These are phyloP conservation scores for Sterrhoptilus dennistouni DNA, from an alignment of 2,113 vertebrate species.

Conservation along the genomic window DNA sequence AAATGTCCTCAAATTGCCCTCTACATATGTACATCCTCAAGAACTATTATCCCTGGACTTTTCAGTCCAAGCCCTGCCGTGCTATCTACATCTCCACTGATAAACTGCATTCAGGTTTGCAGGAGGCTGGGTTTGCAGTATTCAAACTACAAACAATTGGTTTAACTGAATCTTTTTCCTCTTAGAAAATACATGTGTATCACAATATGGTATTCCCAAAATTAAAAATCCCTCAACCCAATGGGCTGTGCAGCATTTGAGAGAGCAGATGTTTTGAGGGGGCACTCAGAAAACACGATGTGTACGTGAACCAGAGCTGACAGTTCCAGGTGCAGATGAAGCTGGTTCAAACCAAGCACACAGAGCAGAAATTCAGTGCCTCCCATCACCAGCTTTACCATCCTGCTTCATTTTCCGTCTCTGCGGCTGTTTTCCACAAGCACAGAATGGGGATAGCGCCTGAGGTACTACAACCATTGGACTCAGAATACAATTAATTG, in stretches of 20 bases:
- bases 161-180: not conserved
- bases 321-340: not conserved
- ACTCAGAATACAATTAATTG: not conserved
- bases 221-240: not conserved
- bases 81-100: not conserved
- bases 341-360: not conserved
- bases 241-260: not conserved
- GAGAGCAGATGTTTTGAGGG: not conserved
- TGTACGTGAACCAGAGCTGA: not conserved
- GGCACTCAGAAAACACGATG: not conserved
- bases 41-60: not conserved
- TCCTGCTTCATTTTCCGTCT: not conserved
- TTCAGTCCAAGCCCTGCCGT: not conserved
- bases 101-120: not conserved
- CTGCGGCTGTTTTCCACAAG: not conserved
- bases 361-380: not conserved
- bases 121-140: not conserved
- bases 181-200: not conserved
- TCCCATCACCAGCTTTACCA: not conserved
- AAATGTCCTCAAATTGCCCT: not conserved
- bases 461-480: not conserved
- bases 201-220: not conserved
- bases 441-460: fast-evolving
- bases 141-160: not conserved
- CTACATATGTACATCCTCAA: not conserved